Conservation (phyloP, 2,113 vertebrate species). For the Psammodynastes pulverulentus region DNA sequence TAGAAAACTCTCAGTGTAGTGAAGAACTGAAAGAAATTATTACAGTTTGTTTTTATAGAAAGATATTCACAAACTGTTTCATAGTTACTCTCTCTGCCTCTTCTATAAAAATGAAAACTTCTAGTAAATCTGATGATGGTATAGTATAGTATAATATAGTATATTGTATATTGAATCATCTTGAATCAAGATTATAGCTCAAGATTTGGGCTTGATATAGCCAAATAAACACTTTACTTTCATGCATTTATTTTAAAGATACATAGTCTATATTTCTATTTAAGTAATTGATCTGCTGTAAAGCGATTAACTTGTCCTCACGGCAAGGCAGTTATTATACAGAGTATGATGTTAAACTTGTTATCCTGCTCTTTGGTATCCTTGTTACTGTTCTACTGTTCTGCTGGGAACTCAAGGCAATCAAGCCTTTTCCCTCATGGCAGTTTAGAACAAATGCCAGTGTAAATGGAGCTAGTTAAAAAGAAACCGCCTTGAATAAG, state of each 20-base stretch:
- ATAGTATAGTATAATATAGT: no score
- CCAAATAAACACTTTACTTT: neutral
- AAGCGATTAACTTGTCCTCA: neutral
- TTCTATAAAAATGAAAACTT: neutral
- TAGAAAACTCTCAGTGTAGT: neutral
- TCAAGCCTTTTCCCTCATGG: neutral
- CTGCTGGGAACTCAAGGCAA: neutral
- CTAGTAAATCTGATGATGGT: neutral
- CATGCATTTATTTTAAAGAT: neutral
- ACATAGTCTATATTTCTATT: neutral
- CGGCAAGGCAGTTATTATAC: neutral
- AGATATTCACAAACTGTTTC: neutral
- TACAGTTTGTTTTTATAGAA: neutral
- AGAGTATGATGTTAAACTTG: neutral
- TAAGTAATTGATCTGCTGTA: neutral
- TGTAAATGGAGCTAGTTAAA: neutral
- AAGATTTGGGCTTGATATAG: neutral
- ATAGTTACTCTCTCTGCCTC: neutral
- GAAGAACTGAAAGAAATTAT: neutral
- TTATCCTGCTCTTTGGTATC: neutral
- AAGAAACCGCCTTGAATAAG: neutral
- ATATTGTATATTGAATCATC: neutral
- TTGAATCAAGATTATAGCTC: neutral
- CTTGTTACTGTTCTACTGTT: neutral
- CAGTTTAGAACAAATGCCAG: neutral